phyloP scores from a whole-genome alignment of 2,113 vertebrate genomes.

The Cryptotis parvus region DNA sequence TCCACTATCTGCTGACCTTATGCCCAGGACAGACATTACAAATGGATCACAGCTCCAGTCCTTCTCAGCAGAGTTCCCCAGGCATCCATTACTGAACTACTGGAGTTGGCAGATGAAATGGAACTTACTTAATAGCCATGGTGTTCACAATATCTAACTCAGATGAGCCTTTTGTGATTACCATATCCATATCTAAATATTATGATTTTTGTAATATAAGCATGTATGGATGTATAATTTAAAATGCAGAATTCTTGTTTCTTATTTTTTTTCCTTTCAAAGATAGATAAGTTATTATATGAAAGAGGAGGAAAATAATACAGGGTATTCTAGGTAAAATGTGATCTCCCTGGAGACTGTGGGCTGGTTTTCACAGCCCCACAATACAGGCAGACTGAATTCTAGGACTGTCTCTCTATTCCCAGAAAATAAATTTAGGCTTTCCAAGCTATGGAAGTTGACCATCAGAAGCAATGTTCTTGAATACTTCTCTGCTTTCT shows the following conservation, averaged over 20 bases:
- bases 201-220: background rate
- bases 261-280: background rate
- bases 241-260: background rate
- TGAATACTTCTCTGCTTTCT: background rate
- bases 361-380: background rate
- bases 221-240: background rate
- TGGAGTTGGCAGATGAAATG: background rate
- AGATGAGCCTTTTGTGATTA: background rate
- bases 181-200: background rate
- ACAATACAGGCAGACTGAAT: background rate
- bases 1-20: background rate
- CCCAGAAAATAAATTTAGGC: background rate
- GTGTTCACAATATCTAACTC: background rate
- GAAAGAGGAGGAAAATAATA: background rate
- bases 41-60: background rate
- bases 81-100: background rate
- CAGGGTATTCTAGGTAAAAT: background rate
- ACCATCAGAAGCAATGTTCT: background rate
- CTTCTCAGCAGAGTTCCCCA: background rate
- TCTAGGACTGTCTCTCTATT: background rate
- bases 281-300: background rate
- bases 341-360: background rate
- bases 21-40: conserved; percentile 42
- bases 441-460: conserved; percentile 4
- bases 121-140: background rate